Evolutionary conservation across 2,113 vertebrate genomes (phyloP).

Genomic region (Zosterops hypoxanthus): DNA sequence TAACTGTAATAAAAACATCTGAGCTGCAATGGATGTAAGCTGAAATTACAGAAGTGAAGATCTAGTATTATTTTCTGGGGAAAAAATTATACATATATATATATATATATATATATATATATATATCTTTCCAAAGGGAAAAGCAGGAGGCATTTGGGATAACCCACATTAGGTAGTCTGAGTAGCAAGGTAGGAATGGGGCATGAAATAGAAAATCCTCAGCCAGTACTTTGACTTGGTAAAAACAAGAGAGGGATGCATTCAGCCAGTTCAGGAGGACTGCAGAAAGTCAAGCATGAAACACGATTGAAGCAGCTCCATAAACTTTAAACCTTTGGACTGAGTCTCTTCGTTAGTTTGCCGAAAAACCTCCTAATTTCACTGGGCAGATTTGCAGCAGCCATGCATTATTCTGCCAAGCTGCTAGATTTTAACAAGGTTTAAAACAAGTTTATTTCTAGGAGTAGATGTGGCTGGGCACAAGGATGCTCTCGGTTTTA

Average conservation of each 20-base stretch:
- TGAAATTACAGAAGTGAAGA: background rate
- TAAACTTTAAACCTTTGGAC: background rate
- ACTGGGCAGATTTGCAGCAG: background rate
- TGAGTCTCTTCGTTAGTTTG: background rate
- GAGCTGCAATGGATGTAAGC: background rate
- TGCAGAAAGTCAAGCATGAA: background rate
- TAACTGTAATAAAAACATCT: background rate
- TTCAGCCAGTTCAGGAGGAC: background rate
- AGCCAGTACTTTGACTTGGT: background rate
- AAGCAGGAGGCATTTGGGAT: background rate
- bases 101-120: too few species aligned
- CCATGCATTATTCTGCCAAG: background rate
- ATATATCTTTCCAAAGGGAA: background rate
- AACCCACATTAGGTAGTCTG: accelerated
- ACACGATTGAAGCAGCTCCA: background rate
- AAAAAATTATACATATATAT: background rate
- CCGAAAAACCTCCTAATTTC: background rate
- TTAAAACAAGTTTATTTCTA: background rate
- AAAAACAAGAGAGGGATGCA: background rate
- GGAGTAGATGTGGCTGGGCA: background rate
- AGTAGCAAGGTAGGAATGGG: background rate
- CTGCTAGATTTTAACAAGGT: background rate
- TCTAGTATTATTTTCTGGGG: background rate
- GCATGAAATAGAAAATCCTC: background rate
- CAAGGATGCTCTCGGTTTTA: background rate